Base-by-base conservation (phyloP, 2,888 invertebrate species). In the Sarcophaga rosellei region DNA sequence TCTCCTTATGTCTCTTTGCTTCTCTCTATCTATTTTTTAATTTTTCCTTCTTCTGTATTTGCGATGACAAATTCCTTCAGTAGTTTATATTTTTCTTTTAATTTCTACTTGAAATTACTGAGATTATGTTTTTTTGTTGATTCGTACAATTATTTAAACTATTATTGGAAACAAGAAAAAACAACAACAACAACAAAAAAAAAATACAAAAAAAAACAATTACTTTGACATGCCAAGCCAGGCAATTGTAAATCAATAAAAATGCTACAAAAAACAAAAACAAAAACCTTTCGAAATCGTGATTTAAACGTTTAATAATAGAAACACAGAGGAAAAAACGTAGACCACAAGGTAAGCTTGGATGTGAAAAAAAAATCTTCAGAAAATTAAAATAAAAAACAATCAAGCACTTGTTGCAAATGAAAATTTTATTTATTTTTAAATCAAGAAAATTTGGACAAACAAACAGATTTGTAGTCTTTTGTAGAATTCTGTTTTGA, bases 271-370 rank as follows among this genome's bases (percentile, higher is more conserved):
- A 35, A 35, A 62, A 44, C 21, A 15, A 47, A 59, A 12, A 69
- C 2, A n/a, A 69, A 81, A 70, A 47, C 21, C 62, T 70, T 76
- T 70, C 59, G 15, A 76, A 76, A 76, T 57, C 68, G 73, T 66
- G 66, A 74, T 53, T 75, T 44, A 69, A 81, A 47, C 21, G n/a
- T 62, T 73, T n/a, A 72, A 72, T 77, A 72, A 76, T 65, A 63
- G 35, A 65, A 81, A 23, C 20, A 53, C 2, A 11, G n/a, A 5
- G 12, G n/a, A 21, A 21, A 61, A 61, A 35, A 35, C 35, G 8
- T 35, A 10, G 35, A 35, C 35, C 35, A 35, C 35, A 35, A 35
- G 35, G 35, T 35, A 35, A 35, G 35, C 8, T 35, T 35, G 35
- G 35, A 35, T 35, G 35, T 35, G 35, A 35, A 35, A 35, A 35